Evolutionary conservation across 2,113 vertebrate genomes (phyloP).

Genomic region (Brachionichthys hirsutus): DNA sequence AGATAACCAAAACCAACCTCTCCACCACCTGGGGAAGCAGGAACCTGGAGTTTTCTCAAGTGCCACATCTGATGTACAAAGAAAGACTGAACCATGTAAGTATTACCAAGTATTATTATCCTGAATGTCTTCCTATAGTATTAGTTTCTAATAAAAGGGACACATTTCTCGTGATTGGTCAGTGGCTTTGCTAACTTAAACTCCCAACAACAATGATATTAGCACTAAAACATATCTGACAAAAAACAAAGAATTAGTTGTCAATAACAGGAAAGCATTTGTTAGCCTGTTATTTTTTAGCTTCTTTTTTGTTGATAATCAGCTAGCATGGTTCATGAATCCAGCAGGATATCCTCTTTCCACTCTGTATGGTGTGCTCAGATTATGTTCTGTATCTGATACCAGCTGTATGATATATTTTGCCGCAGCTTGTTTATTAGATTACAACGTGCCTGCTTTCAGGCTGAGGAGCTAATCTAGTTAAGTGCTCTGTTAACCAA

Average conservation of each 20-base stretch:
- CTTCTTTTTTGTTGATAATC: too few relatives aligned
- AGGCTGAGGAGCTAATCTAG: constrained; percentile 9
- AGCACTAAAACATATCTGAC: not conserved
- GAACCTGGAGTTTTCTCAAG: constrained; percentile 19
- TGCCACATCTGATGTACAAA: constrained; percentile 32
- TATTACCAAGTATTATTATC: not conserved
- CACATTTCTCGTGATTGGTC: not conserved
- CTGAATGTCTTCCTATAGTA: not conserved
- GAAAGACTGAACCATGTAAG: constrained; percentile 54
- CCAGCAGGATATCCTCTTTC: too few relatives aligned
- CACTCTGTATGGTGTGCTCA: not conserved
- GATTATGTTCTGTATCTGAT: too few relatives aligned
- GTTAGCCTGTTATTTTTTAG: too few relatives aligned
- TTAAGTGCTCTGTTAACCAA: not conserved
- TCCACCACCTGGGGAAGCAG: constrained; percentile 17
- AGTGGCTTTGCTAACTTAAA: not conserved
- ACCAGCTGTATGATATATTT: constrained; percentile 1
- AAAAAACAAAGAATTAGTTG: too few relatives aligned
- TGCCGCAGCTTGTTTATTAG: not conserved
- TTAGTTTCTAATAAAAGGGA: not conserved
- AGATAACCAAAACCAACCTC: constrained; percentile 30
- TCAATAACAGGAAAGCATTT: too few relatives aligned
- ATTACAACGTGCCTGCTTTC: constrained; percentile 4
- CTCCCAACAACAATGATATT: not conserved
- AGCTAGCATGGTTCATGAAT: too few relatives aligned